Evolutionary conservation across 2,888 invertebrate genomes (phyloP).

Genomic region (Lepas anatifera): DNA sequence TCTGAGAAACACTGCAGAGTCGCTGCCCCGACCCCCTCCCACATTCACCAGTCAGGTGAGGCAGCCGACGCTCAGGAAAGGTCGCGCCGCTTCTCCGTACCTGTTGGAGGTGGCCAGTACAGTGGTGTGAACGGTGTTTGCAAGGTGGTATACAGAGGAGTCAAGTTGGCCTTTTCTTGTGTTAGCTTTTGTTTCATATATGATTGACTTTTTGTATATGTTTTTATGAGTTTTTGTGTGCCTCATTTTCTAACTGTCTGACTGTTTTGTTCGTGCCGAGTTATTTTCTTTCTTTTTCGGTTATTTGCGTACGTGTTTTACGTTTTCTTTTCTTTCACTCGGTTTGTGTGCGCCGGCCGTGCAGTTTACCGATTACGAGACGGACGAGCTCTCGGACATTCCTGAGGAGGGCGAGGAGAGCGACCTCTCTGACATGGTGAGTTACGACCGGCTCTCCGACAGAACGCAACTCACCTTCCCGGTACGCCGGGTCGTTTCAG

Average conservation of each 20-base stretch:
- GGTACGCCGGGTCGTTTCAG: too few relatives aligned
- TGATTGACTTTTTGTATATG: not conserved
- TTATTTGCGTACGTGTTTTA: not conserved
- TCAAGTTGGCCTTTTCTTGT: too few relatives aligned
- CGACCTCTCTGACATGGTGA: slow-evolving; percentile 23
- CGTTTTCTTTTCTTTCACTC: not conserved
- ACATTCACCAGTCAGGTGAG: not conserved
- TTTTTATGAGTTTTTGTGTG: too few relatives aligned
- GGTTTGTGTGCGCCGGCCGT: not conserved
- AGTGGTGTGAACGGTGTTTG: too few relatives aligned
- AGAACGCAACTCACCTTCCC: too few relatives aligned
- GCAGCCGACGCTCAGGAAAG: too few relatives aligned
- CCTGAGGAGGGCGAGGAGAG: slow-evolving; percentile 37
- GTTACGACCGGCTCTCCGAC: too few relatives aligned
- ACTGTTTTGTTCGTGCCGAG: too few relatives aligned
- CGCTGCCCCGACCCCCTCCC: not conserved
- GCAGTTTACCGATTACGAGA: not conserved
- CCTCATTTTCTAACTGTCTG: too few relatives aligned
- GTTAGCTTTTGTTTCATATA: not conserved
- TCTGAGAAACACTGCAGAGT: not conserved
- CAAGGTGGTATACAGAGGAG: too few relatives aligned
- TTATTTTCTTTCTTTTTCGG: too few relatives aligned
- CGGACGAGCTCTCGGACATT: slow-evolving; percentile 36
- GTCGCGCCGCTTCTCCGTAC: too few relatives aligned
- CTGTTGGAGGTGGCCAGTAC: not conserved